Evolutionary conservation across 2,113 vertebrate species (phyloP).

Genomic region (Anhinga anhinga): DNA sequence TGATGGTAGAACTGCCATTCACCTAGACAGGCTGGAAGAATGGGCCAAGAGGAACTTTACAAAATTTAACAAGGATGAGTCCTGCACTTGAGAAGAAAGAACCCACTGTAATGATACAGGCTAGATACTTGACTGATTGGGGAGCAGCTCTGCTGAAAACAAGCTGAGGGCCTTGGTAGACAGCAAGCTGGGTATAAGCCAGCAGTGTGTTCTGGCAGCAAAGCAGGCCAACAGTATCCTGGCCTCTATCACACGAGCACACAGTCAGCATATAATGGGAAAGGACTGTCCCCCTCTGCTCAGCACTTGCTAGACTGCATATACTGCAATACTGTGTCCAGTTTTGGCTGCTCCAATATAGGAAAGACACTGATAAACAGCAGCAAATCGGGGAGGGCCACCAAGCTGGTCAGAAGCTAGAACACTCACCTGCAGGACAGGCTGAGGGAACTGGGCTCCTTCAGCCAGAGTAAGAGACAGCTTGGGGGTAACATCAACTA

Average conservation of each 20-base stretch:
- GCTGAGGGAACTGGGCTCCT: not conserved
- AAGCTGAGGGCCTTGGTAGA: too few relatives aligned
- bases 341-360: not conserved
- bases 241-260: not conserved
- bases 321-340: not conserved
- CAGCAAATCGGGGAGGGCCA: not conserved
- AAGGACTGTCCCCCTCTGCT: not conserved
- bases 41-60: not conserved
- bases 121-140: not conserved
- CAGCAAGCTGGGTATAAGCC: not conserved
- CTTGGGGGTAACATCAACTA: not conserved
- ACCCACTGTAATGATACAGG: not conserved
- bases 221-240: not conserved
- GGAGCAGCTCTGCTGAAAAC: not conserved
- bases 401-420: not conserved
- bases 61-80: not conserved
- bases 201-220: not conserved
- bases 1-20: not conserved
- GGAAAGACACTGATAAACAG: not conserved
- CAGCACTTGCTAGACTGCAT: not conserved
- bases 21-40: not conserved
- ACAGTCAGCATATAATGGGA: not conserved
- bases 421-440: not conserved
- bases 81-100: not conserved
- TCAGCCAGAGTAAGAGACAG: not conserved